phyloP scores from a whole-genome alignment of 1,140 invertebrate genomes.

The Argopecten irradians region DNA sequence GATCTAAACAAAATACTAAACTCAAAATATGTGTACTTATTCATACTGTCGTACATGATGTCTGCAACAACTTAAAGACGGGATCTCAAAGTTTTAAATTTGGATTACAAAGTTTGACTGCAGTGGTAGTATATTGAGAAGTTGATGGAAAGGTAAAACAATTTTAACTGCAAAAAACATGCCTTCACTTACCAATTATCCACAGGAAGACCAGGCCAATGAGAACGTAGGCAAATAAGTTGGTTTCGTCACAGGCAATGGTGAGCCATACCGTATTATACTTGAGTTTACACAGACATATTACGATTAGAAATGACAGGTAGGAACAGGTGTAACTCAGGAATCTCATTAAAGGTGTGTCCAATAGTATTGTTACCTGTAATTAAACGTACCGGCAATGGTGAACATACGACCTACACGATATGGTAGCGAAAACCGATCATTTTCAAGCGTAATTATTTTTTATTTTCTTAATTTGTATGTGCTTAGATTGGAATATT shows the following conservation, averaged over 20 bases:
- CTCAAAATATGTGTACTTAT: too few relatives aligned
- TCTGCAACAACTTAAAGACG: too few relatives aligned
- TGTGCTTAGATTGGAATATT: too few relatives aligned
- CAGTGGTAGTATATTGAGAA: too few relatives aligned
- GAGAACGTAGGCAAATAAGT: slow-evolving; percentile 50
- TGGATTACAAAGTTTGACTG: too few relatives aligned
- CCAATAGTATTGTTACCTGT: slow-evolving; percentile 88
- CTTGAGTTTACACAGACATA: slow-evolving; percentile 60
- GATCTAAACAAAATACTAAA: too few relatives aligned
- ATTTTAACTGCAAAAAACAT: background rate
- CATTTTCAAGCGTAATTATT: background rate
- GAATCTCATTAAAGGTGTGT: slow-evolving; percentile 98
- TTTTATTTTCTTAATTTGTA: too few relatives aligned
- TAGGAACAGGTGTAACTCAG: slow-evolving; percentile 98
- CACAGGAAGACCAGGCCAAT: slow-evolving; percentile 59
- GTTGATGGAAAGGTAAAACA: background rate
- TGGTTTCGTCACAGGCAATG: slow-evolving; percentile 57
- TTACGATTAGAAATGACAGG: slow-evolving; percentile 88
- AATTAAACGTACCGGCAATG: slow-evolving; percentile 20
- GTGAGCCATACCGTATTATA: slow-evolving; percentile 52
- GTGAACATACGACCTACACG: background rate
- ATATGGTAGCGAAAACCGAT: background rate
- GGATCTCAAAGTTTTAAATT: too few relatives aligned
- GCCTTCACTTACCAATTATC: slow-evolving; percentile 58
- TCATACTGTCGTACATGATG: too few relatives aligned